Evolutionary conservation across 2,113 vertebrate genomes (phyloP).

Genomic region (Ptychochromis oligacanthus): DNA sequence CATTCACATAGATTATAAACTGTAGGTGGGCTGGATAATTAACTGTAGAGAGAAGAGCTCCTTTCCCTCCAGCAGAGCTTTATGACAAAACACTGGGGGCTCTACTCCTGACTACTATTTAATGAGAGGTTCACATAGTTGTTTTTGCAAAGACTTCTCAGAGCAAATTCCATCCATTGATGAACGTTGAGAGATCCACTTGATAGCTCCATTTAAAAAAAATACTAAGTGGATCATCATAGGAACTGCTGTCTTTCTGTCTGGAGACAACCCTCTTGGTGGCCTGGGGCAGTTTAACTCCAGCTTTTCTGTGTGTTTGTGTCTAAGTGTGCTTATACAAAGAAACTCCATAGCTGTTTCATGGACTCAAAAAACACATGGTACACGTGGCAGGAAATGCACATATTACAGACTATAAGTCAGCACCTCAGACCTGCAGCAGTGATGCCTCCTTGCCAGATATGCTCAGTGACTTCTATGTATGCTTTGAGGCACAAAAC

Average conservation of each 20-base stretch:
- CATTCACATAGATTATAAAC: slow-evolving; percentile 35
- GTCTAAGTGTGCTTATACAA: background rate
- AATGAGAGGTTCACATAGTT: no score
- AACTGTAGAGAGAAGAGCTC: background rate
- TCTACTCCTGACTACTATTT: background rate
- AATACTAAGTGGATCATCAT: no score
- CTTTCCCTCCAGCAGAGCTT: background rate
- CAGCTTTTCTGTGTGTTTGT: no score
- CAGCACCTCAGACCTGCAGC: background rate
- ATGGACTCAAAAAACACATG: background rate
- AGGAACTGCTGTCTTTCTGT: no score
- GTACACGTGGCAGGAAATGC: background rate
- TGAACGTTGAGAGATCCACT: no score
- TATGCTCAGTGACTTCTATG: background rate
- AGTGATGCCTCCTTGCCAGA: background rate
- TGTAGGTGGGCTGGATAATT: slow-evolving; percentile 49
- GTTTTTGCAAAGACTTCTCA: no score
- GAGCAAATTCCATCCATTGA: no score
- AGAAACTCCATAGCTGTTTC: background rate
- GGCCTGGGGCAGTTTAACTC: no score
- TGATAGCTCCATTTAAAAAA: no score
- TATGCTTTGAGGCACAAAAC: no score
- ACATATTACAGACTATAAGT: background rate
- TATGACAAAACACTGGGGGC: slow-evolving; percentile 5
- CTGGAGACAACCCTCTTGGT: no score